Evolutionary conservation across 2,888 invertebrate genomes (phyloP).

Genomic region (Cosmopolites sordidus): DNA sequence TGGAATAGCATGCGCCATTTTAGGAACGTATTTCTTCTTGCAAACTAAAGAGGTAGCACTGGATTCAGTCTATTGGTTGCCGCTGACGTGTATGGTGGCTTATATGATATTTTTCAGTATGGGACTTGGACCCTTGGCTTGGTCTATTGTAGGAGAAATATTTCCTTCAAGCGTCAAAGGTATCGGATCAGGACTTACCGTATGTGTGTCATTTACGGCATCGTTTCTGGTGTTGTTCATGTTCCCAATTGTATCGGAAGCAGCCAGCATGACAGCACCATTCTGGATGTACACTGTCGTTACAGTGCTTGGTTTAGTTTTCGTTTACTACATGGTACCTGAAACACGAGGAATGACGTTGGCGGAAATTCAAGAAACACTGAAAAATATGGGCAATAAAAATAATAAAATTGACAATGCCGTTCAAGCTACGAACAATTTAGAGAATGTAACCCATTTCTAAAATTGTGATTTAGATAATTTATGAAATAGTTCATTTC

Average conservation of each 20-base stretch:
- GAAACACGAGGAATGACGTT: slow-evolving; percentile 36
- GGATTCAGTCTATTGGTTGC: slow-evolving; percentile 59
- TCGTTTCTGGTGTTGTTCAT: slow-evolving; percentile 32
- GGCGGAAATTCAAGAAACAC: slow-evolving; percentile 31
- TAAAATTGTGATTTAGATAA: neutral
- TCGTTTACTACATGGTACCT: slow-evolving; percentile 31
- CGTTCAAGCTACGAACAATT: neutral
- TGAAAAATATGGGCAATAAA: slow-evolving; percentile 18
- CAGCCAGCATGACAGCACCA: slow-evolving; percentile 29
- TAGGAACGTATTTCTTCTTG: slow-evolving; percentile 30
- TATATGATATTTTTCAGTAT: slow-evolving; percentile 70
- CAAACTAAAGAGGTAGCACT: slow-evolving; percentile 17
- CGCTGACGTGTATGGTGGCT: slow-evolving; percentile 63
- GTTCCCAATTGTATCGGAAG: slow-evolving; percentile 31
- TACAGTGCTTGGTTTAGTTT: slow-evolving; percentile 28
- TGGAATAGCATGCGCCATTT: slow-evolving; percentile 49
- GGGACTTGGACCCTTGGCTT: slow-evolving; percentile 71
- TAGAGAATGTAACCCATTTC: slow-evolving; percentile 3
- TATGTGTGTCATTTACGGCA: slow-evolving; percentile 28
- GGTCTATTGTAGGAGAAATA: slow-evolving; percentile 79
- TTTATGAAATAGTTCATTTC: neutral
- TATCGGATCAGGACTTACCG: slow-evolving; percentile 57
- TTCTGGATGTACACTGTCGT: slow-evolving; percentile 31
- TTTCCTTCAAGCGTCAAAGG: slow-evolving; percentile 64
- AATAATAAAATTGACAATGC: neutral